Base-by-base conservation (phyloP, 2,113 vertebrate genomes). In the Amia ocellicauda region DNA sequence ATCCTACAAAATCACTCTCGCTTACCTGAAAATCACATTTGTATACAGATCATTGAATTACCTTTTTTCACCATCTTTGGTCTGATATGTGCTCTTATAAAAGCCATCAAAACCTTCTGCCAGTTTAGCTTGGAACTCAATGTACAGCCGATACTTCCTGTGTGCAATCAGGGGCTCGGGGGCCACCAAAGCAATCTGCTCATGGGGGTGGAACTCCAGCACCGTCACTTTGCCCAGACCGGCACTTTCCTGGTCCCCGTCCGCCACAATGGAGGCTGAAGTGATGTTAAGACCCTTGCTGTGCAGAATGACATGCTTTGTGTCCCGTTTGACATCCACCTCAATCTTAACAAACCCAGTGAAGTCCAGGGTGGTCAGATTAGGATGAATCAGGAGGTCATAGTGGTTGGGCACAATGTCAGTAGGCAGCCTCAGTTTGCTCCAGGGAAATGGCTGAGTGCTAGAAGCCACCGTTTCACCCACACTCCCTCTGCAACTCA, bases 321-420 rank as follows among this genome's bases (percentile, higher is more conserved):
- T 69, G 27, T 61, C 49, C 14, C 69, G 51, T 72, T 29, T 71
- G 28, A 77, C 56, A 27, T 73, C 56, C 1, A 71, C 29, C 26
- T 73, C 53, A 1, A 66, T 79, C 19, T 49, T 67, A 65, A 77
- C 69, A 65, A 60, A 63, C 19, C 58, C 63, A 67, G 54, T 13
- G 8, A 81, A 79, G 27, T 69, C 29, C 62, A 80, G n/a, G 31
- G 67, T 73, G 10, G 69, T 75, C 42, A 80, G 63, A 57, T 72
- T 74, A 47, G 68, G 66, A 4, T 72, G 69, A 11, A 69, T 7
- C 7, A 19, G 31, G 27, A 81, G 64, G 11, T 67, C 63, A 63
- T 59, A 77, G 52, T 71, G 71, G 17, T 68, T 24, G 5, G 70
- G 62, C 50, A 61, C 17, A 13, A 67, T 41, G 3, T 0, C 13